Percentiles rank a stretch among this genome's conserved stretches.
Conservation (phyloP, 1,140 invertebrate genomes). For the Drosophila albomicans region DNA sequence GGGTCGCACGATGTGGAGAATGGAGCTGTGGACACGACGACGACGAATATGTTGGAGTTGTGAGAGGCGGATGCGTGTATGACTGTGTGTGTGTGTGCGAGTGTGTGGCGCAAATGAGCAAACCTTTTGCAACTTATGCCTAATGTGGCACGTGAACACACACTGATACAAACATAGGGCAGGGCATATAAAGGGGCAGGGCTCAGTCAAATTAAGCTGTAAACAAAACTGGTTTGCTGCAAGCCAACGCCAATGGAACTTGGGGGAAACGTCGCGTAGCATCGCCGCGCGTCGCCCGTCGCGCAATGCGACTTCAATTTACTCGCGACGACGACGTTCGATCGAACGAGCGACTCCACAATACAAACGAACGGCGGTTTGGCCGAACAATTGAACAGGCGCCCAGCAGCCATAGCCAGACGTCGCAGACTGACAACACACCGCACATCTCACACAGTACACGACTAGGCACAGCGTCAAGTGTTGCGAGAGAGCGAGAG, state of each 20-base stretch:
- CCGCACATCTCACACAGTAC: too few species aligned
- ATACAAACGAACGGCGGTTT: constrained; percentile 79
- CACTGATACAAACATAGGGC: constrained; percentile 1
- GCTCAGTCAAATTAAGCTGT: constrained; percentile 75
- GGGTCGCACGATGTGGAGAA: constrained; percentile 13
- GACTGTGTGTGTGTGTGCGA: constrained; percentile 2
- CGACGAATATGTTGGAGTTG: constrained; percentile 49
- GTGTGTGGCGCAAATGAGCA: constrained; percentile 59
- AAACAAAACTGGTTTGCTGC: constrained; percentile 70
- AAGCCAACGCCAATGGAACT: constrained; percentile 27
- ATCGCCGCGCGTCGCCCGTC: constrained; percentile 3
- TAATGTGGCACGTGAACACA: constrained; percentile 70
- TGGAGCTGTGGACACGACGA: constrained; percentile 25
- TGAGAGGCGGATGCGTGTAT: constrained; percentile 30
- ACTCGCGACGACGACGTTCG: constrained; percentile 56
- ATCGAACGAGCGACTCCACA: constrained; percentile 56
- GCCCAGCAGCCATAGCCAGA: constrained; percentile 43
- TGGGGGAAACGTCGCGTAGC: constrained; percentile 5
- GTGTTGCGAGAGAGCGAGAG: constrained; percentile 27
- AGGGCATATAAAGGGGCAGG: constrained; percentile 16
- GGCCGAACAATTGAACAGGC: constrained; percentile 76
- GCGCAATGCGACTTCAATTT: constrained; percentile 50
- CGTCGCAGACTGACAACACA: constrained; percentile 32
- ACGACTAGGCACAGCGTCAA: constrained; percentile 22
- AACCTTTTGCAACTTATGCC: constrained; percentile 65